A percentile compares a stretch with the other conserved stretches of the same genome.
phyloP scores from a whole-genome alignment of 2,888 invertebrate genomes.

The Caenorhabditis sp. region DNA sequence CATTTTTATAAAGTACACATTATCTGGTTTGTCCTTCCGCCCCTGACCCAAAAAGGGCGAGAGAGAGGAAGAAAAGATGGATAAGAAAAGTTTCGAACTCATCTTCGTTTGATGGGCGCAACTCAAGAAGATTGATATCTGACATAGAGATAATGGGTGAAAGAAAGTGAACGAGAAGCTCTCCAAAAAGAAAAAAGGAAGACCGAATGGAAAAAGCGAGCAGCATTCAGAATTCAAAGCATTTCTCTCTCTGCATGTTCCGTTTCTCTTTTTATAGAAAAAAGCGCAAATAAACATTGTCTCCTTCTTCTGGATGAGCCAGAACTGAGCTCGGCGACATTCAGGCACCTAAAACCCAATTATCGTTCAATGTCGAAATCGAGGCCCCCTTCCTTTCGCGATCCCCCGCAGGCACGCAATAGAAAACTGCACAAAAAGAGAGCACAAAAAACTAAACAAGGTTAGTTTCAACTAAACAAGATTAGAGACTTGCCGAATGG shows the following conservation, averaged over 20 bases:
- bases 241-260: constrained; percentile 31
- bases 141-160: constrained; percentile 24
- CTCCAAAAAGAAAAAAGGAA: neutral
- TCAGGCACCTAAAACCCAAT: constrained; percentile 62
- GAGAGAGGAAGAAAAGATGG: neutral
- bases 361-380: constrained; percentile 62
- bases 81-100: constrained; percentile 22
- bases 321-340: constrained; percentile 32
- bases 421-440: constrained; percentile 29
- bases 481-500: constrained; percentile 43
- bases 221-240: constrained; percentile 35
- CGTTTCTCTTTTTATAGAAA: neutral
- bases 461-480: constrained; percentile 46
- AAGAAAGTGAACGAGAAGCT: constrained; percentile 4
- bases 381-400: constrained; percentile 10
- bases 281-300: constrained; percentile 10
- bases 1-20: constrained; percentile 46
- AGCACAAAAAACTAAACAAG: constrained; percentile 60
- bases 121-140: constrained; percentile 32
- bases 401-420: constrained; percentile 17
- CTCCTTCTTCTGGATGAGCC: constrained; percentile 11
- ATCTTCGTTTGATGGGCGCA: constrained; percentile 1
- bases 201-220: neutral
- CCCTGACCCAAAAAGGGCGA: constrained; percentile 12
- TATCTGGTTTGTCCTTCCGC: neutral